phyloP scores from a whole-genome alignment of 2,113 vertebrate genomes.

The Macroglossus sobrinus region DNA sequence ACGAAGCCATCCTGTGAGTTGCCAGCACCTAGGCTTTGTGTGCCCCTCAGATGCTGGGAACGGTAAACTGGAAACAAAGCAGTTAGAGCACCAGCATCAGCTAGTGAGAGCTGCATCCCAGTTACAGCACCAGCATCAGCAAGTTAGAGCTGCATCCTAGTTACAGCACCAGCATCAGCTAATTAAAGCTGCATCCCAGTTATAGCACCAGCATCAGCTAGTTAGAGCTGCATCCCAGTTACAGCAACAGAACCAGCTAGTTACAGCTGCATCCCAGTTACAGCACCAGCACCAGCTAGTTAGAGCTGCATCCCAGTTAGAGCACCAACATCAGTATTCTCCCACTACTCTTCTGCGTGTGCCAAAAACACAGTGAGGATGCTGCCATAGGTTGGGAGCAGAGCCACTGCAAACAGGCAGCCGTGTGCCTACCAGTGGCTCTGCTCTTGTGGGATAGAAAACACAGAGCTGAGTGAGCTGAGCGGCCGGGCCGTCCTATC shows the following conservation, averaged over 20 bases:
- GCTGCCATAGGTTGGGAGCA: constrained; percentile 66
- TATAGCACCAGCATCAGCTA: constrained; percentile 56
- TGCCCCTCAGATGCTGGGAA: background rate
- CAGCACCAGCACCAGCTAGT: too few species aligned
- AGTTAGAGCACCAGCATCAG: background rate
- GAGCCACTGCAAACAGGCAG: constrained; percentile 75
- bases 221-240: constrained; percentile 9
- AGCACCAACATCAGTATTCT: constrained; percentile 64
- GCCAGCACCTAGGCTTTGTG: background rate
- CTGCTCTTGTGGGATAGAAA: constrained; percentile 61
- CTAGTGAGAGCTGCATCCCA: constrained; percentile 24
- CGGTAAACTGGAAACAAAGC: constrained; percentile 69
- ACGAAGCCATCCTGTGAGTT: background rate
- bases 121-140: constrained; percentile 60
- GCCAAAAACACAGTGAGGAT: constrained; percentile 56
- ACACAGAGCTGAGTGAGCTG: constrained; percentile 54
- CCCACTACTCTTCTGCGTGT: constrained; percentile 73
- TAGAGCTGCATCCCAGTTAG: constrained; percentile 53
- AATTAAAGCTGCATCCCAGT: constrained; percentile 37
- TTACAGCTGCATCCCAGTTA: too few species aligned
- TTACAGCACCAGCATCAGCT: constrained; percentile 59
- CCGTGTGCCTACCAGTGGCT: constrained; percentile 75
- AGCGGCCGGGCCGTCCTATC: constrained; percentile 60
- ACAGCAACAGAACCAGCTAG: too few species aligned
- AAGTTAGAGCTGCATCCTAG: constrained; percentile 26